phyloP scores from a whole-genome alignment of 2,797 vertebrate genomes.

The Galagoides demidoff region DNA sequence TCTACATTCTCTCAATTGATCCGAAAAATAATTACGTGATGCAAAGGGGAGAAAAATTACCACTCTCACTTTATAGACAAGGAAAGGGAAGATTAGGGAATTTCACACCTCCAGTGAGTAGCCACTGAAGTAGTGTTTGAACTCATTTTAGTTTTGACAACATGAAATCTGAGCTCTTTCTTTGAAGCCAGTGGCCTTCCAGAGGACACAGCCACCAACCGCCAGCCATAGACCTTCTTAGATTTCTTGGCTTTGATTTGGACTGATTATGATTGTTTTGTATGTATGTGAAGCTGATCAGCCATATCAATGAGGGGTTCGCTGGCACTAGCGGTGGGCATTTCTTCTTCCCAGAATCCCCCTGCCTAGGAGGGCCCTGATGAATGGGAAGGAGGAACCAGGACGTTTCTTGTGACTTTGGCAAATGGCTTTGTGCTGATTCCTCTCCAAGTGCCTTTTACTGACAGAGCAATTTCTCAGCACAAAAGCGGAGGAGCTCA shows the following conservation, averaged over 20 bases:
- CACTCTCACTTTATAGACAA: neutral
- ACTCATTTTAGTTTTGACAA: neutral
- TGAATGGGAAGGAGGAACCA: neutral
- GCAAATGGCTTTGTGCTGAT: neutral
- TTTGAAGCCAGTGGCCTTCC: neutral
- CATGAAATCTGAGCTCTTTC: neutral
- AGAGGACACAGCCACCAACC: too few relatives aligned
- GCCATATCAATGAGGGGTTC: neutral
- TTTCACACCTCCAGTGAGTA: neutral
- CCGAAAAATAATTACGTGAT: neutral
- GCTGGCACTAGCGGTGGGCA: neutral
- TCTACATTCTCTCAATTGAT: neutral
- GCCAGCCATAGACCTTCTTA: neutral
- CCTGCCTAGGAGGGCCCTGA: neutral
- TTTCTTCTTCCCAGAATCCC: neutral
- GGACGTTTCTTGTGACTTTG: neutral
- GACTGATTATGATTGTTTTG: neutral
- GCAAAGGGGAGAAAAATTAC: neutral
- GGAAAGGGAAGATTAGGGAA: neutral
- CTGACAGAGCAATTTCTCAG: neutral
- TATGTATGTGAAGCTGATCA: neutral
- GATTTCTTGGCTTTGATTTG: neutral
- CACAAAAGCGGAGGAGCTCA: neutral
- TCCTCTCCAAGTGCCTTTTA: neutral
- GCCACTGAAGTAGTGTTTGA: neutral